phyloP scores from a whole-genome alignment of 1,140 invertebrate species.

The Sycophila sp. region DNA sequence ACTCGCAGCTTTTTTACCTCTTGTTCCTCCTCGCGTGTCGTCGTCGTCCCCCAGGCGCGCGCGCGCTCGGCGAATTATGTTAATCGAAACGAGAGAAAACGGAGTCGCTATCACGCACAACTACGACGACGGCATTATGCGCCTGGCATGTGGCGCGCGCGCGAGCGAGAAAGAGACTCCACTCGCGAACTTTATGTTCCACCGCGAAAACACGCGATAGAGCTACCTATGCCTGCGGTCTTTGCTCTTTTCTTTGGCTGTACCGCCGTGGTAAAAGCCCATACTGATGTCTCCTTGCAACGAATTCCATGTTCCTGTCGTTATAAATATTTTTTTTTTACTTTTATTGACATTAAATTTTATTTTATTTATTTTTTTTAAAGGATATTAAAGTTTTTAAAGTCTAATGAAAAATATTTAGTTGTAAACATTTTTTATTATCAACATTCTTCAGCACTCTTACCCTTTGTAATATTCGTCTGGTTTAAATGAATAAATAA shows the following conservation, averaged over 20 bases:
- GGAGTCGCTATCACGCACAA: conserved; percentile 51
- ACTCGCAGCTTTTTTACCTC: neutral
- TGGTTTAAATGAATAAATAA: too few species aligned
- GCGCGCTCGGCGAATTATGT: conserved; percentile 50
- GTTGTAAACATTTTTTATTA: too few species aligned
- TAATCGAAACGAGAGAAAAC: conserved; percentile 52
- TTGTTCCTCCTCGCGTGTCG: neutral
- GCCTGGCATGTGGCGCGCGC: conserved; percentile 36
- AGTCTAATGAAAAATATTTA: too few species aligned
- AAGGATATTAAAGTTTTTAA: too few species aligned
- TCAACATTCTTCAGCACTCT: too few species aligned
- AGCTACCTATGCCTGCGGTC: neutral
- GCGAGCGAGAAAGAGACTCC: conserved; percentile 3
- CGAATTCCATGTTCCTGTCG: too few species aligned
- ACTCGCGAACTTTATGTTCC: neutral
- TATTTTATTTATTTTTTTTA: too few species aligned
- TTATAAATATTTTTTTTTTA: too few species aligned
- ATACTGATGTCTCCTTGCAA: too few species aligned
- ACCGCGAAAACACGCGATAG: neutral
- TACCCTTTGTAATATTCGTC: too few species aligned
- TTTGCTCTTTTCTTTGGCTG: neutral
- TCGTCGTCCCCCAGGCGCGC: neutral
- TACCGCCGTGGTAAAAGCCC: neutral
- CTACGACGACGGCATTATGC: conserved; percentile 44
- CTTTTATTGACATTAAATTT: too few species aligned